Base-by-base conservation (phyloP, 2,888 invertebrate genomes). In the Epirrita christyi region DNA sequence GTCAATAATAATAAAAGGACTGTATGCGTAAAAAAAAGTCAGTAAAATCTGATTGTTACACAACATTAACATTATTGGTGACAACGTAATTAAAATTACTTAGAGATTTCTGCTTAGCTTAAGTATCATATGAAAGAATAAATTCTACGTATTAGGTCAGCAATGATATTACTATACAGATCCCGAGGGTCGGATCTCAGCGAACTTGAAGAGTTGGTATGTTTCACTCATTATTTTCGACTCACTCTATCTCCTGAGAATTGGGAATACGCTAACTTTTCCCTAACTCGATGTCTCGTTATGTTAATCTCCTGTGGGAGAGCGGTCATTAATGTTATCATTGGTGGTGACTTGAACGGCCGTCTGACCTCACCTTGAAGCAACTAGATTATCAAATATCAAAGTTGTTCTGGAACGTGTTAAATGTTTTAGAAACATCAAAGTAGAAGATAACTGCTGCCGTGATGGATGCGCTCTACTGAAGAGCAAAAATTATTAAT, bases 231-330 rank as follows among this genome's bases (percentile, higher is more conserved):
- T 82, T 83, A 81, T 80, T 78, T 76, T 78, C 74, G 64, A 71
- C 66, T 78, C 72, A 63, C 63, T 61, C 61, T 55, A 62, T 71
- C 78, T 66, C 68, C 13, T 14, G 73, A 74, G 79, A 70, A 71
- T 73, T 64, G 64, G 69, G 67, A 73, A 71, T 72, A 71, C 72
- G 68, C 69, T 67, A 84, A 83, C 80, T 84, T 82, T 80, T 74
- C 71, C 71, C 68, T 72, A 80, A 81, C 82, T 82, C 75, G 72
- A 77, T 76, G 76, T 76, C 75, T 80, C 78, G 73, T 81, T 82
- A 83, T 78, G 80, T 71, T 78, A 83, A 80, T 78, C 78, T 73
- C 77, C 67, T 66, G 57, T 50, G 75, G 72, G 75, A 73, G 58
- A 67, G 64, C 59, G 68, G 70, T 72, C 72, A 75, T 78, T 81